These are phyloP conservation scores for Euglossa dilemma DNA, from an alignment of 1,140 invertebrate genomes.

Conservation along the genomic window DNA sequence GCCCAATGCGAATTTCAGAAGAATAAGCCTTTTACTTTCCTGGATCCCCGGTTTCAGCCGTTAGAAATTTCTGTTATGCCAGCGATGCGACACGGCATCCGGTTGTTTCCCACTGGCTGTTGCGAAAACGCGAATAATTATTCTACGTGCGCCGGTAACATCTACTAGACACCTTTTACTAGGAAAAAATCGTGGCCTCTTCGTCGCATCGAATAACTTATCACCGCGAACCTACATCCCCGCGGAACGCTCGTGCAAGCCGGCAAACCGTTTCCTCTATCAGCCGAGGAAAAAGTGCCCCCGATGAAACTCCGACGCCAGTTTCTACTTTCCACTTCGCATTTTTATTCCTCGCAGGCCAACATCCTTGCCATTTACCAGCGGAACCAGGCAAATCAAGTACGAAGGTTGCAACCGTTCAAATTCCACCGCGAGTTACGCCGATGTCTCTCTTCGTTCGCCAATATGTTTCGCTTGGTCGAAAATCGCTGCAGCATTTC, in stretches of 20 bases:
- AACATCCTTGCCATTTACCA: not conserved
- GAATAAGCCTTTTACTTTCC: constrained; percentile 52
- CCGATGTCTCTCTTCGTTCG: not conserved
- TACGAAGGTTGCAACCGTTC: not conserved
- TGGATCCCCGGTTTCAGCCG: constrained; percentile 40
- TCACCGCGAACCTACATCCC: not conserved
- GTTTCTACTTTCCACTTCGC: not conserved
- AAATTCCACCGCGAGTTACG: no score
- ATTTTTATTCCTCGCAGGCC: not conserved
- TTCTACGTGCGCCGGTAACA: constrained; percentile 43
- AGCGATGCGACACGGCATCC: constrained; percentile 62
- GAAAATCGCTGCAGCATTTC: no score
- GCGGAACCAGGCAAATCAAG: not conserved
- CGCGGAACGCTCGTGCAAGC: not conserved
- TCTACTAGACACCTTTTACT: constrained; percentile 26
- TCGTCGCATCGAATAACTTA: constrained; percentile 14
- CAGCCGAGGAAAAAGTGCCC: not conserved
- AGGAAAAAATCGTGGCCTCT: constrained; percentile 21
- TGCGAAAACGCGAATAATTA: constrained; percentile 62
- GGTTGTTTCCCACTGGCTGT: constrained; percentile 58
- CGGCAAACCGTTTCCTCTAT: not conserved
- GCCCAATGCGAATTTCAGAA: constrained; percentile 7
- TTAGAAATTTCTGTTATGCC: constrained; percentile 62
- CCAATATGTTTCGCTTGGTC: no score
- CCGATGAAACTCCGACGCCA: not conserved